Evolutionary conservation across 2,113 vertebrate genomes (phyloP), one percentile per base, ranked within the genome.

Genomic region (Coptodon rendalli): DNA sequence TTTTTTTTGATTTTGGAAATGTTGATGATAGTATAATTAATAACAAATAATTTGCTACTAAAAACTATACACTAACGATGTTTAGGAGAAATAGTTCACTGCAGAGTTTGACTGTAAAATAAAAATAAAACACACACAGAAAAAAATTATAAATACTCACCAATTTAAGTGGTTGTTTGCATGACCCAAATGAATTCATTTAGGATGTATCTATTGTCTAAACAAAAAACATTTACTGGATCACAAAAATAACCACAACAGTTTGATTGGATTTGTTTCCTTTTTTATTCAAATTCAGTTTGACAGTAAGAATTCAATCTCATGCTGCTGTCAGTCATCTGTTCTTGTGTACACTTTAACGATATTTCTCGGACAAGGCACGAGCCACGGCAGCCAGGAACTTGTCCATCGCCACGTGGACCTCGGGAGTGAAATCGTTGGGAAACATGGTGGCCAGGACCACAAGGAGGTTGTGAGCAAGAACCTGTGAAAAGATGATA

Each of bases 401-500:
- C 91, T 97, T 97, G 92, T 97, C 96, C 79, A 96, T 24, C 1
- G 93, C 1, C 83, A 96, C 86, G 13, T 97, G 96, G 56, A 94
- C 93, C 86, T 96, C 93, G 19, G 96, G 91, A 54, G 91, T 96
- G 94, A 97, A 97, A 0, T 96, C 94, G 0, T 0, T 1, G 4
- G 96, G 96, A 86, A 90, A 96, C 59, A 86, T 9, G 3, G 86
- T 80, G 80, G 96, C 93, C 59, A 95, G 6, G 22, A 94, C 90
- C 88, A 97, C 95, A 0, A 97, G 89, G 81, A 97, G 57, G 89
- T 91, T 93, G 89, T 96, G 95, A 54, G 91, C 36, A 14, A 96
- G 48, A 38, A 96, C 91, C 96, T 97, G 90, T 36, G 36, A 34
- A 83, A 31, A 61, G 1, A 43, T 5, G 2, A 59, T 27, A 7